Evolutionary conservation across 2,113 vertebrate species (phyloP).

Genomic region (Gulo gulo): DNA sequence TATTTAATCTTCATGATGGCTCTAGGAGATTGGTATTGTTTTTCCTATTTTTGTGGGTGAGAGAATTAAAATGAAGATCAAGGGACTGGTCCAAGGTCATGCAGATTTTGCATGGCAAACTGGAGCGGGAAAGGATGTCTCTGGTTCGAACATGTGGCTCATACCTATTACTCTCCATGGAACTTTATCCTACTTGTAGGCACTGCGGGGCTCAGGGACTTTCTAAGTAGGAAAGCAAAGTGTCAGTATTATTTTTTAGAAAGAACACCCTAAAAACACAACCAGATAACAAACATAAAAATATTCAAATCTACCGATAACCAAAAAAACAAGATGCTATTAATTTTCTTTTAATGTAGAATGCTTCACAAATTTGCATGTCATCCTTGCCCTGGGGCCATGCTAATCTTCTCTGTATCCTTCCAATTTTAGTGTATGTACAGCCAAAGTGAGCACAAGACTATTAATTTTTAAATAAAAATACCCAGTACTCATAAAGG

Average conservation of each 20-base stretch:
- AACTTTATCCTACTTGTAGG: neutral
- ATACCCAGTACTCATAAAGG: neutral
- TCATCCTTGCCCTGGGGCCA: neutral
- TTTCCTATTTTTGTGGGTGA: neutral
- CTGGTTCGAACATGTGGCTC: neutral
- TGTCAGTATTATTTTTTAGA: neutral
- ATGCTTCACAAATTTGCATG: neutral
- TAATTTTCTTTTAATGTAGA: neutral
- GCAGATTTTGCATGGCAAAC: neutral
- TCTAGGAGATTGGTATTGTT: neutral
- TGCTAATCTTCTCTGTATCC: neutral
- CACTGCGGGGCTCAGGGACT: accelerated
- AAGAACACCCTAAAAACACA: neutral
- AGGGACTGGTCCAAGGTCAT: neutral
- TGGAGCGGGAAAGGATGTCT: neutral
- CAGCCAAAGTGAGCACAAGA: neutral
- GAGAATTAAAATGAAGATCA: neutral
- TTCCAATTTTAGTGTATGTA: neutral
- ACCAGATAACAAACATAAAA: neutral
- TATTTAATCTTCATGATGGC: neutral
- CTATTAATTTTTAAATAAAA: neutral
- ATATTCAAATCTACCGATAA: neutral
- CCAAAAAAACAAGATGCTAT: neutral
- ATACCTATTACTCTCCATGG: accelerated
- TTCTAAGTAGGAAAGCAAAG: conserved; percentile 26